These are phyloP conservation scores for Rutpela maculata DNA, from an alignment of 2,888 invertebrate genomes.

Conservation along the genomic window DNA sequence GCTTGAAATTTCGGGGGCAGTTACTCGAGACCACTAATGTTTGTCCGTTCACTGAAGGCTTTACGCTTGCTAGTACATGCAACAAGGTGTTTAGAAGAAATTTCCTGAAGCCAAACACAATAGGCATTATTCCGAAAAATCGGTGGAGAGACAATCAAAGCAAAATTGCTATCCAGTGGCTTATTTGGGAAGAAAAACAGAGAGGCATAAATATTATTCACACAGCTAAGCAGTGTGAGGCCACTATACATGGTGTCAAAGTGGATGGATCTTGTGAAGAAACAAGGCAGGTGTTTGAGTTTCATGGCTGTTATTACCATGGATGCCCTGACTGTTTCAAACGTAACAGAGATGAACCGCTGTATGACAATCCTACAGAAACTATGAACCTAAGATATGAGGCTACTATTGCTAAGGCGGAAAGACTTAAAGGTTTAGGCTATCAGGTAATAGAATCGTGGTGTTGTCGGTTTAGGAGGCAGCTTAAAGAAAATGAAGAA, in stretches of 20 bases:
- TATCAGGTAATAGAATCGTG: background rate
- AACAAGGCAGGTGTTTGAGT: conserved; percentile 52
- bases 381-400: background rate
- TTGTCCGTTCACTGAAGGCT: background rate
- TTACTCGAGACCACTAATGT: background rate
- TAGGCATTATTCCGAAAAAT: background rate
- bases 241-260: background rate
- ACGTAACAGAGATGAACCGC: background rate
- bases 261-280: conserved; percentile 49
- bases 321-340: conserved; percentile 33
- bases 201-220: background rate
- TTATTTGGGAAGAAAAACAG: background rate
- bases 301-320: conserved; percentile 52
- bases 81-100: conserved; percentile 22
- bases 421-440: background rate
- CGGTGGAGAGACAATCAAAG: background rate
- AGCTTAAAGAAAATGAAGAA: background rate
- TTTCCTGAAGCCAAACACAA: conserved; percentile 7
- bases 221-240: background rate
- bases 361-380: background rate
- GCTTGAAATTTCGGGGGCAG: too few relatives aligned
- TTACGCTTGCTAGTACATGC: conserved; percentile 9
- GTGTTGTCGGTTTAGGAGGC: background rate
- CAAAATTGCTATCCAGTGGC: background rate
- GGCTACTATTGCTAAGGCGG: conserved; percentile 26